A percentile compares a stretch with the other conserved stretches of the same genome.
These are phyloP conservation scores for Nautilus pompilius DNA, from an alignment of 1,140 invertebrate genomes.

Conservation along the genomic window DNA sequence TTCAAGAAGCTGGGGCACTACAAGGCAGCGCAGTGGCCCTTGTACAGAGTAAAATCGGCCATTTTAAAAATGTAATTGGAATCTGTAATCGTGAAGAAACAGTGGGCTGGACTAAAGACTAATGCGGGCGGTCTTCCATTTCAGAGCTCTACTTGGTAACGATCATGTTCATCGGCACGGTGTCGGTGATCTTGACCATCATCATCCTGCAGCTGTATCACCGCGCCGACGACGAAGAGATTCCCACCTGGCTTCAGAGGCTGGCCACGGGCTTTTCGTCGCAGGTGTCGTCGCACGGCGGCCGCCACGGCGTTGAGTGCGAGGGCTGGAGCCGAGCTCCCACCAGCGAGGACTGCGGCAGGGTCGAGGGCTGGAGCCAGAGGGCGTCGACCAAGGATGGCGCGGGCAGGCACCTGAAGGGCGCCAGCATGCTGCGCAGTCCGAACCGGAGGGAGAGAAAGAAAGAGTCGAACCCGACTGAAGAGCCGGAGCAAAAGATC, in stretches of 20 bases:
- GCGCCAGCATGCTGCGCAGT: neutral
- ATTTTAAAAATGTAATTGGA: too few species aligned
- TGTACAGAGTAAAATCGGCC: too few species aligned
- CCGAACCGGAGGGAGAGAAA: neutral
- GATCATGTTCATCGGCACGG: neutral
- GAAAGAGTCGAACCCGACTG: neutral
- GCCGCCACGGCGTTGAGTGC: neutral
- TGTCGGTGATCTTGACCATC: neutral
- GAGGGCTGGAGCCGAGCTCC: neutral
- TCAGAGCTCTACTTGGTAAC: neutral
- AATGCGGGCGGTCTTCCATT: too few species aligned
- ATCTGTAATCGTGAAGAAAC: too few species aligned
- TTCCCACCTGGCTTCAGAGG: neutral
- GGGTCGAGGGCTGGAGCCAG: neutral
- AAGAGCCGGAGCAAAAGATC: neutral
- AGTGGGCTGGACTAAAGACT: too few species aligned
- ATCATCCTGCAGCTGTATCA: neutral
- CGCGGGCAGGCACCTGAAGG: neutral
- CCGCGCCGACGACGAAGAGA: neutral
- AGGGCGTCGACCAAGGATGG: neutral
- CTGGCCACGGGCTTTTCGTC: neutral
- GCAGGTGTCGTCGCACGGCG: neutral
- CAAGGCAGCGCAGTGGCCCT: too few species aligned
- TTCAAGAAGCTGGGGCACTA: too few species aligned
- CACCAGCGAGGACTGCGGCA: neutral